Percentiles rank a stretch among this genome's conserved stretches.
These are phyloP conservation scores for Diarsia mendica DNA, from an alignment of 2,888 invertebrate species.

Conservation along the genomic window DNA sequence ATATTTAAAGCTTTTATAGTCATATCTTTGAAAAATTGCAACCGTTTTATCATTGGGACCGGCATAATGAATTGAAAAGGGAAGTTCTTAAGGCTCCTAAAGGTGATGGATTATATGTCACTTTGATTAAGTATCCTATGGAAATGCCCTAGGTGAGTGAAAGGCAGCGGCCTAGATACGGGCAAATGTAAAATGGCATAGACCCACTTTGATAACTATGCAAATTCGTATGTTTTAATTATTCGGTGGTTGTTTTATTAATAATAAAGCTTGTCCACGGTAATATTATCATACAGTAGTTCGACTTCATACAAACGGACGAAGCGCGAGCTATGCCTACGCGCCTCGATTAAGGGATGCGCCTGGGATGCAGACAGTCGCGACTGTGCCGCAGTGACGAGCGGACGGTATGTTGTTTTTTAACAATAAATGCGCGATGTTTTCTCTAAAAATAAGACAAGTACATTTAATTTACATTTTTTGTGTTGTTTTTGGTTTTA, in stretches of 20 bases:
- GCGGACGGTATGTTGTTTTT: too few species aligned
- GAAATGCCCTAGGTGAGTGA: conserved; percentile 60
- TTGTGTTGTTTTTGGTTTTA: too few species aligned
- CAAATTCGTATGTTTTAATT: conserved; percentile 57
- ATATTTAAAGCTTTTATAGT: conserved; percentile 68
- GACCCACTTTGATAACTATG: conserved; percentile 65
- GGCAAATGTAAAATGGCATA: conserved; percentile 42
- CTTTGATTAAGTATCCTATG: conserved; percentile 70
- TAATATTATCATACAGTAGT: too few species aligned
- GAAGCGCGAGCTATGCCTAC: too few species aligned
- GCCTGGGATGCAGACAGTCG: too few species aligned
- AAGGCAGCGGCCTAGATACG: conserved; percentile 46
- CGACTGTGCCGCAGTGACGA: too few species aligned
- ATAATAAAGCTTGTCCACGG: not conserved
- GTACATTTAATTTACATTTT: too few species aligned
- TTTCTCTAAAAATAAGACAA: too few species aligned
- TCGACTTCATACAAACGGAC: too few species aligned
- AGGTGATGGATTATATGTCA: conserved; percentile 79
- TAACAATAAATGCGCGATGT: too few species aligned
- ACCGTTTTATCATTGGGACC: conserved; percentile 72
- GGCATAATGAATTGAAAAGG: conserved; percentile 77
- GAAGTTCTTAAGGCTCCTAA: conserved; percentile 68
- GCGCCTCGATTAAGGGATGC: too few species aligned
- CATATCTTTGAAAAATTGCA: conserved; percentile 79
- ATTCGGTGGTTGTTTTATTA: conserved; percentile 40